phyloP scores from a whole-genome alignment of 2,888 invertebrate genomes.

The Lypha dubia region DNA sequence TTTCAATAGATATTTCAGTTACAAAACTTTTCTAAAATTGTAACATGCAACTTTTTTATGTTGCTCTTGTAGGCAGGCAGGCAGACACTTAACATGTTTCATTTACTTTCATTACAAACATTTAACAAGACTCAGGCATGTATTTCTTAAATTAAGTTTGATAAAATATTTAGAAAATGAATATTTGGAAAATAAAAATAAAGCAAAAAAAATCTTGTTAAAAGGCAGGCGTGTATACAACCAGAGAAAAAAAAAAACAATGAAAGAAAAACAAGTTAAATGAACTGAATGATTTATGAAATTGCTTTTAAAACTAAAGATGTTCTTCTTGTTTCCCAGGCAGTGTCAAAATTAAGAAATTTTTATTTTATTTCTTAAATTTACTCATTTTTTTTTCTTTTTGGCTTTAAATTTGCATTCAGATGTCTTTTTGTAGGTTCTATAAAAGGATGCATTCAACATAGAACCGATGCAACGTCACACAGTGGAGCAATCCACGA shows the following conservation, averaged over 20 bases:
- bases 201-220: background rate
- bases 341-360: background rate
- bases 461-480: background rate
- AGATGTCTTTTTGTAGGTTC: background rate
- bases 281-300: conserved; percentile 31
- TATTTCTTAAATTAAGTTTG: conserved; percentile 59
- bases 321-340: background rate
- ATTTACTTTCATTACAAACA: conserved; percentile 47
- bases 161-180: conserved; percentile 12
- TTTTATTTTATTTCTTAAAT: background rate
- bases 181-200: background rate
- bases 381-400: background rate
- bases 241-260: too few species aligned
- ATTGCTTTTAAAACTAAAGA: background rate
- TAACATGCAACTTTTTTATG: conserved; percentile 37
- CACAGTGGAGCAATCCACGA: too few species aligned
- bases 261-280: too few species aligned
- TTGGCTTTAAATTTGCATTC: background rate
- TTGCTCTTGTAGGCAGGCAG: conserved; percentile 4
- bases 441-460: background rate
- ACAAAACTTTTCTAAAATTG: conserved; percentile 34
- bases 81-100: conserved; percentile 61
- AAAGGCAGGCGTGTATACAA: conserved; percentile 3
- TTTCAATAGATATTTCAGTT: conserved; percentile 14
- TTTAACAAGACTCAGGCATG: conserved; percentile 46